Conservation (phyloP, 2,113 vertebrate species). For the Xenopus borealis region DNA sequence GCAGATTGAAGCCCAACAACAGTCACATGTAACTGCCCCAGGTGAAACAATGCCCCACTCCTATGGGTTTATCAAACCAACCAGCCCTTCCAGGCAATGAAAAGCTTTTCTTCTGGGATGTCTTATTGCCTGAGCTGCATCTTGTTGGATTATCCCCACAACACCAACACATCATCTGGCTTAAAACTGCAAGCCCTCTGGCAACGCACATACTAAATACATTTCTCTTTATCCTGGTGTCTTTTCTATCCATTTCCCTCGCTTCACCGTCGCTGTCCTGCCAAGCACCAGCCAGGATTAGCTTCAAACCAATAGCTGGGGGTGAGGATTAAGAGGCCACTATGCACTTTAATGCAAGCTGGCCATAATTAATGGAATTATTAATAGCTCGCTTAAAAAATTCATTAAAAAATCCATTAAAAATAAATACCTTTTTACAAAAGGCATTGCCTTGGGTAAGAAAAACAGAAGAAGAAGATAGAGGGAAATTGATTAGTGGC, state of each 20-base stretch:
- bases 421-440: slow-evolving; percentile 99
- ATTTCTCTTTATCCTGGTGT: slow-evolving; percentile 63
- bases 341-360: slow-evolving; percentile 90
- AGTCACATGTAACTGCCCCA: slow-evolving; percentile 67
- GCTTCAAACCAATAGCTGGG: slow-evolving; percentile 92
- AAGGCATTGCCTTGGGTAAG: slow-evolving; percentile 97
- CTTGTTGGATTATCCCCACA: slow-evolving; percentile 76
- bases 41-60: slow-evolving; percentile 72
- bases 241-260: slow-evolving; percentile 55
- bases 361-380: slow-evolving; percentile 99
- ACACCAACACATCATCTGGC: slow-evolving; percentile 79
- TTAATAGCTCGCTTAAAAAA: slow-evolving; percentile 99
- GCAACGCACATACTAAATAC: slow-evolving; percentile 65
- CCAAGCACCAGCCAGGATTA: slow-evolving; percentile 93
- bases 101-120: slow-evolving; percentile 70
- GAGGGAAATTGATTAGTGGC: slow-evolving; percentile 87
- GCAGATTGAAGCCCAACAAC: slow-evolving; percentile 63
- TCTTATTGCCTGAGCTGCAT: slow-evolving; percentile 66
- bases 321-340: slow-evolving; percentile 97
- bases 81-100: slow-evolving; percentile 79
- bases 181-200: slow-evolving; percentile 84
- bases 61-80: slow-evolving; percentile 82
- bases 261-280: slow-evolving; percentile 64
- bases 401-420: slow-evolving; percentile 99
- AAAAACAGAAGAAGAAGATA: slow-evolving; percentile 77